Evolutionary conservation across 2,888 invertebrate genomes (phyloP), one percentile per base, ranked within the genome.

Genomic region (Ctenicera cuprea): DNA sequence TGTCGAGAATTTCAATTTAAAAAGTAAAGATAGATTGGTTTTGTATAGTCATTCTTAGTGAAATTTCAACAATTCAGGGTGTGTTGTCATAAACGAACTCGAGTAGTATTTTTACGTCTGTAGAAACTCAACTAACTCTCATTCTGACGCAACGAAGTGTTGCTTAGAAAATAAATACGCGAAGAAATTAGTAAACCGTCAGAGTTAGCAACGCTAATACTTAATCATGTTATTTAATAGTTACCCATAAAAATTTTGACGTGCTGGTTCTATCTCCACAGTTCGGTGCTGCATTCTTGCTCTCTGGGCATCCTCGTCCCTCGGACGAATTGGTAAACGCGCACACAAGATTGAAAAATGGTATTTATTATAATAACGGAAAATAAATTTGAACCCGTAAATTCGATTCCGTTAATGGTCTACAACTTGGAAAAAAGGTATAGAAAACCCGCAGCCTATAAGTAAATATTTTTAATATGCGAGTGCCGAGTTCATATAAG

Each of bases 201-300:
- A 64, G 61, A 20, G 33, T 45, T 41, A 26, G 26, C 72, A 54
- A 50, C 37, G 45, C 61, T 71, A 68, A 52, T 80, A 82, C 82
- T 80, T 81, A 81, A 83, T 84, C 84, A 84, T 84, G 80, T 76
- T 78, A 79, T 78, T 82, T 84, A 83, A 84, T 84, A 83, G 83
- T 80, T 77, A 77, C 77, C 77, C 77, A 80, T 81, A 80, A 80
- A 81, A 81, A 80, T 82, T 82, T 80, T 82, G 83, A 83, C 82
- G 78, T 74, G 74, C 76, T 80, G 76, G 78, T 80, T 81, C 77
- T 76, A 33, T 30, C 33, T 54, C 54, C 14, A n/a, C 52, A 45
- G 52, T 57, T 37, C 9, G 48, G 75, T 79, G 76, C 61, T 73
- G 63, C 68, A 73, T 73, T 62, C 63, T 62, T 68, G 54, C 48